Conservation (phyloP, 2,888 invertebrate species). For the Macropis europaea region DNA sequence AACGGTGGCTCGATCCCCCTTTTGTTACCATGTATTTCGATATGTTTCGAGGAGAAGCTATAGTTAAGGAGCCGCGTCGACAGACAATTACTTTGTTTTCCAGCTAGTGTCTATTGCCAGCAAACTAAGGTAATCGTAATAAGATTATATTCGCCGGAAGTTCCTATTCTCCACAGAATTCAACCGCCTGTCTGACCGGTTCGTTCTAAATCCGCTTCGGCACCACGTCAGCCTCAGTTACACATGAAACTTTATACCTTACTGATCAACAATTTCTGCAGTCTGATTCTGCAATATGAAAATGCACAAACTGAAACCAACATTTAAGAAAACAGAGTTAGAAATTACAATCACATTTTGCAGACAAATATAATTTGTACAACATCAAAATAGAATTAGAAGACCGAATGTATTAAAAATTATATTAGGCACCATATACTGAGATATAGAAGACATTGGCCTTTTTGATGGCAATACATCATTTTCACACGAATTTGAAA, state of each 20-base stretch:
- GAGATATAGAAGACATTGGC: too few species aligned
- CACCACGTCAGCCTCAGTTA: conserved; percentile 7
- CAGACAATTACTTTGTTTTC: conserved; percentile 43
- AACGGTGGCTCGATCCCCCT: conserved; percentile 31
- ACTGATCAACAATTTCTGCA: not conserved
- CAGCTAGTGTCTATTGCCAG: conserved; percentile 5
- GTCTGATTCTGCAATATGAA: not conserved
- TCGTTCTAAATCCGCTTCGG: conserved; percentile 15
- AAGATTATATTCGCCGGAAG: conserved; percentile 48
- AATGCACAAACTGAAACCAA: too few species aligned
- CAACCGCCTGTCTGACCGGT: conserved; percentile 12
- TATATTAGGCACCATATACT: too few species aligned
- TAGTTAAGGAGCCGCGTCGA: conserved; percentile 4
- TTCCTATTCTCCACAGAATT: conserved; percentile 25
- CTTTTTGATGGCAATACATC: too few species aligned
- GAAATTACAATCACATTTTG: too few species aligned
- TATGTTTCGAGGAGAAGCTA: conserved; percentile 20
- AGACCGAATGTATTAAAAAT: too few species aligned
- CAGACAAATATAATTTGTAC: too few species aligned
- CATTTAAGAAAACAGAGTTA: too few species aligned
- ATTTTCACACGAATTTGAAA: too few species aligned
- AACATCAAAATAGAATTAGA: too few species aligned
- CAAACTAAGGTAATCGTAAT: conserved; percentile 42
- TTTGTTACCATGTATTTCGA: conserved; percentile 19
- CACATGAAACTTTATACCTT: not conserved